These are phyloP conservation scores for Tetranychus urticae DNA, from an alignment of 1,140 invertebrate genomes.

Conservation along the genomic window DNA sequence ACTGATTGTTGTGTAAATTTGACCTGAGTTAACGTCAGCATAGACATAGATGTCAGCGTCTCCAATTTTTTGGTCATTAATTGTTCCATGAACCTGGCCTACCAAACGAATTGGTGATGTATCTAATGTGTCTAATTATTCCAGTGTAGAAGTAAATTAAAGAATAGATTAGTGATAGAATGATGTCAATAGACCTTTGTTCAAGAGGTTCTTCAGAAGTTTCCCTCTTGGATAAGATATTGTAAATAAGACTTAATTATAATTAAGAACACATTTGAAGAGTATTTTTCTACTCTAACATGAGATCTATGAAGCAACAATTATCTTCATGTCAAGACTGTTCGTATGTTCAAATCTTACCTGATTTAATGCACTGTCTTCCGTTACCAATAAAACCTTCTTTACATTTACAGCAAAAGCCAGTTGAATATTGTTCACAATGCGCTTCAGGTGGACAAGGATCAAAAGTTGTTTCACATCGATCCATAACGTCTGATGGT, in stretches of 20 bases:
- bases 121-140: too few relatives aligned
- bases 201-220: conserved; percentile 3
- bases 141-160: too few relatives aligned
- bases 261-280: too few relatives aligned
- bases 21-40: conserved; percentile 59
- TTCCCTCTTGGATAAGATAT: conserved; percentile 25
- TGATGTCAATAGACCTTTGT: neutral
- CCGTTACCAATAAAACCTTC: conserved; percentile 70
- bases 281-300: too few relatives aligned
- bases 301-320: too few relatives aligned
- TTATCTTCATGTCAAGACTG: too few relatives aligned
- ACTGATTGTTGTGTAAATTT: conserved; percentile 63
- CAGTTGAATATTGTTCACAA: conserved; percentile 52
- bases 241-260: too few relatives aligned
- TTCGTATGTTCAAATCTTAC: conserved; percentile 17
- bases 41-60: conserved; percentile 74
- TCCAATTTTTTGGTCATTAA: conserved; percentile 47
- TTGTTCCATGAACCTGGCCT: conserved; percentile 48
- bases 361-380: conserved; percentile 43
- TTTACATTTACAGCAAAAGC: conserved; percentile 68
- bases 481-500: neutral
- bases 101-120: conserved; percentile 32
- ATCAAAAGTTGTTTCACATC: conserved; percentile 9
- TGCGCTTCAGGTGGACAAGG: conserved; percentile 25
- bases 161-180: conserved; percentile 10